phyloP scores from a whole-genome alignment of 2,888 invertebrate species.

The Rhaphigaster nebulosa region DNA sequence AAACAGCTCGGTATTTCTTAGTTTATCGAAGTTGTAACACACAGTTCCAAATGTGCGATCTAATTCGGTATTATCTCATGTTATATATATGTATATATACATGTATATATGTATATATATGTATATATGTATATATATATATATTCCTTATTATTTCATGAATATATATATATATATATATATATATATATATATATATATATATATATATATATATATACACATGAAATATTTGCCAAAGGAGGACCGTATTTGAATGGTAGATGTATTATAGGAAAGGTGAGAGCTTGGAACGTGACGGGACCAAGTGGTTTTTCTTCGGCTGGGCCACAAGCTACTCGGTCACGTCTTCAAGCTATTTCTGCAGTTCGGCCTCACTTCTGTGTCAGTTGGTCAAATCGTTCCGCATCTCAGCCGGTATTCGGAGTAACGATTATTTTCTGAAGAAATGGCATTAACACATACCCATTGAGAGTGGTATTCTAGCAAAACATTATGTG shows the following conservation, averaged over 20 bases:
- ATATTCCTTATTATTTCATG: too few species aligned
- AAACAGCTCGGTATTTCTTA: too few species aligned
- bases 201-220: neutral
- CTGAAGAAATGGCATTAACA: conserved; percentile 3
- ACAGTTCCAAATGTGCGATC: too few species aligned
- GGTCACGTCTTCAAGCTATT: neutral
- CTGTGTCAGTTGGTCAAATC: conserved; percentile 37
- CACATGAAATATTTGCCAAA: neutral
- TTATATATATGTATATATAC: too few species aligned
- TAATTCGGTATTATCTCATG: too few species aligned
- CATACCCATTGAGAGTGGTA: neutral
- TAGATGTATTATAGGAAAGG: conserved; percentile 22
- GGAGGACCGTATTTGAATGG: conserved; percentile 10
- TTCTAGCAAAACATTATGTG: neutral
- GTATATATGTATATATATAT: too few species aligned
- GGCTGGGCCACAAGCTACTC: conserved; percentile 14
- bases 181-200: too few species aligned
- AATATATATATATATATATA: too few species aligned
- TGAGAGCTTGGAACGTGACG: neutral
- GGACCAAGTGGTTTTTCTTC: conserved; percentile 4
- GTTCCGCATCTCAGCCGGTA: conserved; percentile 7
- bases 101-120: too few species aligned
- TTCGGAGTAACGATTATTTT: conserved; percentile 6
- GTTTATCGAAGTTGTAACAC: too few species aligned
- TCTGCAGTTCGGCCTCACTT: conserved; percentile 15